Conservation (phyloP, 2,888 invertebrate genomes). For the Watsonalla binaria region DNA sequence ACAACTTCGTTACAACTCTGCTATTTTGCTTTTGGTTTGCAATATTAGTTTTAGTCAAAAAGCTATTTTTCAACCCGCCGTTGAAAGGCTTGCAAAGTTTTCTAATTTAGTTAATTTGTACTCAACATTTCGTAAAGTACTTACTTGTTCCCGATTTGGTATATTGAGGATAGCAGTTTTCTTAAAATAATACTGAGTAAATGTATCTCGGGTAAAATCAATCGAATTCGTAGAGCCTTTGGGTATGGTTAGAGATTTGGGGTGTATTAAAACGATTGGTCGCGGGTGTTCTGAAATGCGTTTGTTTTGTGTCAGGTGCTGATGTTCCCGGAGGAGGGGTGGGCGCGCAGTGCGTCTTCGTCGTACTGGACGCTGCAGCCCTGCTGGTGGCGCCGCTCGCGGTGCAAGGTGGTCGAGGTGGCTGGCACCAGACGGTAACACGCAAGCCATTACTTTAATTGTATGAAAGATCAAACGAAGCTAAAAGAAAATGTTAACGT, state of each 20-base stretch:
- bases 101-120: conserved; percentile 74
- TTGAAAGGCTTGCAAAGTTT: conserved; percentile 72
- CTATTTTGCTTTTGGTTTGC: conserved; percentile 68
- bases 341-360: conserved; percentile 91
- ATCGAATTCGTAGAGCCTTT: conserved; percentile 20
- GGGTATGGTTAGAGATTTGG: conserved; percentile 8
- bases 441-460: neutral
- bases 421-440: conserved; percentile 85
- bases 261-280: neutral
- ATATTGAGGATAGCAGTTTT: conserved; percentile 47
- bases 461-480: neutral
- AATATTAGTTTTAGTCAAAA: conserved; percentile 77
- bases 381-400: conserved; percentile 90
- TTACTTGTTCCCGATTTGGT: conserved; percentile 34
- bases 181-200: conserved; percentile 42
- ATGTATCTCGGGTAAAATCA: conserved; percentile 50
- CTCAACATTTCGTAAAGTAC: conserved; percentile 51
- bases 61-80: conserved; percentile 73
- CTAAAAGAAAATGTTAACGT: no score
- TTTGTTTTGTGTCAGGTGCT: conserved; percentile 78
- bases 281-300: neutral
- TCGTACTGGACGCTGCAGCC: conserved; percentile 93
- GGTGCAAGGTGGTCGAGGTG: conserved; percentile 91
- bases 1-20: conserved; percentile 74
- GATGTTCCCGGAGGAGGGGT: conserved; percentile 92